Percentiles rank a stretch among this genome's conserved stretches.
Evolutionary conservation across 2,888 invertebrate genomes (phyloP).

Genomic region (Drosophila pseudotakahashii): DNA sequence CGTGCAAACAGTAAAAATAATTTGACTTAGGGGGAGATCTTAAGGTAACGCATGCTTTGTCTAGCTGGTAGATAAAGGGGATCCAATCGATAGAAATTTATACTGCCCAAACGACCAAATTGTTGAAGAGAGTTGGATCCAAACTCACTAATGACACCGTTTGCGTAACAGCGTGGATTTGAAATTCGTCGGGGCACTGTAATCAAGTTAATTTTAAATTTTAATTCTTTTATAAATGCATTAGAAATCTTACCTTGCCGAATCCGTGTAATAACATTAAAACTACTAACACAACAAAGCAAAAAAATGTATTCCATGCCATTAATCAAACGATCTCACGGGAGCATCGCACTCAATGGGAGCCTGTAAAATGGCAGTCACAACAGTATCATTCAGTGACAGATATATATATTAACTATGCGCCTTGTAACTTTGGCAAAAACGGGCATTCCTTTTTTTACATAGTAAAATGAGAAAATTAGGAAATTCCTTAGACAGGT

Average conservation of each 20-base stretch:
- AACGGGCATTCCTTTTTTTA: slow-evolving; percentile 65
- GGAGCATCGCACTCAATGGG: slow-evolving; percentile 72
- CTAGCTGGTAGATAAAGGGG: slow-evolving; percentile 89
- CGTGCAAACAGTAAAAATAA: slow-evolving; percentile 87
- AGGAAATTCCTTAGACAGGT: slow-evolving; percentile 16
- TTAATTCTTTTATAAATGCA: neutral
- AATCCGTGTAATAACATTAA: slow-evolving; percentile 86
- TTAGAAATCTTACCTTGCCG: slow-evolving; percentile 85
- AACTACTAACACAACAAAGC: slow-evolving; percentile 57
- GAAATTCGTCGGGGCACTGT: slow-evolving; percentile 87
- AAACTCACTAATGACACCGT: slow-evolving; percentile 83
- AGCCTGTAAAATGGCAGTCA: slow-evolving; percentile 45
- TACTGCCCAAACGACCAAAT: slow-evolving; percentile 87
- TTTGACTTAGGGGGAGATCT: slow-evolving; percentile 86
- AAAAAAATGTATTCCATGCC: slow-evolving; percentile 64
- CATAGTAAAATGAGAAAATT: slow-evolving; percentile 63
- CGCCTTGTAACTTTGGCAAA: slow-evolving; percentile 57
- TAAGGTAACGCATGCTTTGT: slow-evolving; percentile 85
- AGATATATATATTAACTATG: slow-evolving; percentile 74
- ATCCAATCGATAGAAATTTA: slow-evolving; percentile 88
- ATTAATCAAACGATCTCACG: slow-evolving; percentile 84
- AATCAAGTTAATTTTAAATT: neutral
- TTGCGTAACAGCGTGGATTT: slow-evolving; percentile 87
- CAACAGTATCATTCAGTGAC: slow-evolving; percentile 65
- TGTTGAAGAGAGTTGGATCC: slow-evolving; percentile 85